Evolutionary conservation across 2,797 vertebrate species (phyloP).

Genomic region (Leuciscus waleckii): DNA sequence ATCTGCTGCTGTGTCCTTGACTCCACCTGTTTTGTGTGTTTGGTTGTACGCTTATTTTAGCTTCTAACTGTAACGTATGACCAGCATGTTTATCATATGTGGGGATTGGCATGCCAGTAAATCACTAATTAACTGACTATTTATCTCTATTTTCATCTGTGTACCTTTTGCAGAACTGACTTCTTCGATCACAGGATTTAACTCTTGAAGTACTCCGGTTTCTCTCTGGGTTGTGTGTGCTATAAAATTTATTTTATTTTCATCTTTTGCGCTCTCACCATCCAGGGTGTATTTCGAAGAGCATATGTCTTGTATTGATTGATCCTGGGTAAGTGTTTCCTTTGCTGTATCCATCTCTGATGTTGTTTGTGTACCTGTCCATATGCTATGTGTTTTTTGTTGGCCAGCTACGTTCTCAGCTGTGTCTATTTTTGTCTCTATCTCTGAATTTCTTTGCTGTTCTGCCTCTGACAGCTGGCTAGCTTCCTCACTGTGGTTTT

Average conservation of each 20-base stretch:
- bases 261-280: not conserved
- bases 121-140: slow-evolving; percentile 37
- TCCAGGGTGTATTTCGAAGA: slow-evolving; percentile 1
- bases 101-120: slow-evolving; percentile 36
- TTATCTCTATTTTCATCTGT: slow-evolving; percentile 33
- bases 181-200: slow-evolving; percentile 22
- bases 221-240: slow-evolving; percentile 13
- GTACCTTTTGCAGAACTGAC: slow-evolving; percentile 41
- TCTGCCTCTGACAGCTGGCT: slow-evolving; percentile 29
- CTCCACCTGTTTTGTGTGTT: slow-evolving; percentile 37
- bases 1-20: slow-evolving; percentile 31
- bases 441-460: slow-evolving; percentile 21
- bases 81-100: slow-evolving; percentile 37
- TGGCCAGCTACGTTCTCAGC: not conserved
- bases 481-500: slow-evolving; percentile 30
- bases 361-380: slow-evolving; percentile 25
- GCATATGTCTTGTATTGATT: slow-evolving; percentile 5
- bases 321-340: slow-evolving; percentile 5
- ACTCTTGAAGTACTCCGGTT: not conserved
- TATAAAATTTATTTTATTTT: not conserved
- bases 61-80: slow-evolving; percentile 25
- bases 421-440: slow-evolving; percentile 25
- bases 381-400: not conserved
- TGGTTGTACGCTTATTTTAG: slow-evolving; percentile 16
- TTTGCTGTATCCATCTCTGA: slow-evolving; percentile 20